Conservation (phyloP, 2,888 invertebrate genomes). For the Athripsodes cinereus region DNA sequence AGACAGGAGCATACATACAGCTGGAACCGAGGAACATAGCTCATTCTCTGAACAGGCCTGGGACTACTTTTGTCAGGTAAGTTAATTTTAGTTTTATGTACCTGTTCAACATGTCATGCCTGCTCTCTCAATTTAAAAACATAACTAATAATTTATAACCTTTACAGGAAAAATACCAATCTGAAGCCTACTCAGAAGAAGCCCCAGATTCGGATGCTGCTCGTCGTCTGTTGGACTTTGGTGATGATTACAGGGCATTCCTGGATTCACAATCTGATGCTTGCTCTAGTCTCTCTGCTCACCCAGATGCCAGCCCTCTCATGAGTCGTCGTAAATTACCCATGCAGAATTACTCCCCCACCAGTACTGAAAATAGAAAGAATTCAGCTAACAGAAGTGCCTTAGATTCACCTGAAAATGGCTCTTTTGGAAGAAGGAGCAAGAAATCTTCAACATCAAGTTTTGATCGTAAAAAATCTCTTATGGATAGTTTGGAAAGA, state of each 20-base stretch:
- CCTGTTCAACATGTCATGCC: not conserved
- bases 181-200: slow-evolving; percentile 88
- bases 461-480: slow-evolving; percentile 46
- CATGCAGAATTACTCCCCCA: slow-evolving; percentile 37
- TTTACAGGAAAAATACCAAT: slow-evolving; percentile 82
- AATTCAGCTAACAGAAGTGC: slow-evolving; percentile 7
- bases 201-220: slow-evolving; percentile 80
- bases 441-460: slow-evolving; percentile 47
- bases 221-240: slow-evolving; percentile 74
- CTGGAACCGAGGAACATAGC: slow-evolving; percentile 66
- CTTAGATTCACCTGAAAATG: slow-evolving; percentile 36
- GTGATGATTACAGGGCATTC: slow-evolving; percentile 85
- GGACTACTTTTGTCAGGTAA: slow-evolving; percentile 54
- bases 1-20: slow-evolving; percentile 54
- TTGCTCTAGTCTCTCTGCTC: slow-evolving; percentile 72
- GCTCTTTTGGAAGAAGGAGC: slow-evolving; percentile 24
- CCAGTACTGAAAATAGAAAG: slow-evolving; percentile 33
- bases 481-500: slow-evolving; percentile 45
- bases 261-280: slow-evolving; percentile 87
- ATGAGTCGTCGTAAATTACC: slow-evolving; percentile 33
- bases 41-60: slow-evolving; percentile 89
- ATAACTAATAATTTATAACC: too few species aligned
- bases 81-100: not conserved
- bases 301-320: slow-evolving; percentile 44
- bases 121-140: not conserved